Evolutionary conservation across 2,113 vertebrate species (phyloP).

Genomic region (Phylloscopus trochiloides): DNA sequence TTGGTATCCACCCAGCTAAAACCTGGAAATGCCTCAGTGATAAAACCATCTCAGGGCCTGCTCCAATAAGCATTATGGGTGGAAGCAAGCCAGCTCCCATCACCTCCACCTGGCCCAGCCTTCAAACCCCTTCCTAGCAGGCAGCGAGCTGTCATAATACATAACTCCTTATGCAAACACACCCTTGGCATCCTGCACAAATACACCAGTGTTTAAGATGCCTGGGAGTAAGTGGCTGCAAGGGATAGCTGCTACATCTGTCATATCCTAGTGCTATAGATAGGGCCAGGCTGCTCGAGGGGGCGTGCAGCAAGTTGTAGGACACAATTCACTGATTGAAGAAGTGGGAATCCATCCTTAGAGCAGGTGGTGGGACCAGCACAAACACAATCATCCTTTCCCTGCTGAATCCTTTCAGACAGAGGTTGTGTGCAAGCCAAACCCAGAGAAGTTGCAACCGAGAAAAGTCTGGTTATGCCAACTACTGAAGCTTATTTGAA

Average conservation of each 20-base stretch:
- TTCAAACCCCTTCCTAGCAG: neutral
- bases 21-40: neutral
- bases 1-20: neutral
- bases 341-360: neutral
- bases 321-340: neutral
- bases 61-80: neutral
- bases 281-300: neutral
- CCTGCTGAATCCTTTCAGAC: neutral
- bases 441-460: neutral
- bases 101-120: constrained; percentile 23
- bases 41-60: neutral
- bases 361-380: neutral
- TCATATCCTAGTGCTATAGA: neutral
- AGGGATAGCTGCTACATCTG: neutral
- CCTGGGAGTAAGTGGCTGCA: neutral
- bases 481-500: neutral
- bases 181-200: neutral
- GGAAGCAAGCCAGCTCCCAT: constrained; percentile 13
- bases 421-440: neutral
- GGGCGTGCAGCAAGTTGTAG: neutral
- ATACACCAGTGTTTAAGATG: neutral
- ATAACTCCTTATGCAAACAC: neutral
- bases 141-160: constrained; percentile 1
- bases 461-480: neutral
- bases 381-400: neutral